These are phyloP conservation scores for Platygyra sinensis DNA, from an alignment of 64 coral and sea anemone genomes.

Conservation along the genomic window DNA sequence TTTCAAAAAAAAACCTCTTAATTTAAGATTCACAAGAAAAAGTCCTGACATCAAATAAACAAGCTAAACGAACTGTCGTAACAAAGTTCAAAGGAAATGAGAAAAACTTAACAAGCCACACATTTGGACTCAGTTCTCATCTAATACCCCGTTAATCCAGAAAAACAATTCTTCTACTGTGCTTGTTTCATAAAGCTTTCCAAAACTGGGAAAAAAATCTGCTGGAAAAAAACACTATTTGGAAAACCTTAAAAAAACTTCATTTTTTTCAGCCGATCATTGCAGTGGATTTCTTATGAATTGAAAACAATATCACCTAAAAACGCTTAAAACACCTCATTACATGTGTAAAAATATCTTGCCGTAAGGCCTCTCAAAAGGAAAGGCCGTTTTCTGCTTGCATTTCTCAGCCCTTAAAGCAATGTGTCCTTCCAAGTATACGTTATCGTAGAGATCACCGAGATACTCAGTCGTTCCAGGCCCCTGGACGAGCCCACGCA, in stretches of 20 bases:
- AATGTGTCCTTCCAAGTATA: constrained; percentile 86
- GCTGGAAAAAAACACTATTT: too few species aligned
- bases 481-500: constrained; percentile 78
- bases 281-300: background rate
- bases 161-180: too few species aligned
- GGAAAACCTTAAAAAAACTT: background rate
- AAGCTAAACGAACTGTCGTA: too few species aligned
- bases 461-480: constrained; percentile 73
- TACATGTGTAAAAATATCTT: constrained; percentile 75
- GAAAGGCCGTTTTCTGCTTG: constrained; percentile 53
- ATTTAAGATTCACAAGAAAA: too few species aligned
- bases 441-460: constrained; percentile 93
- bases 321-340: background rate
- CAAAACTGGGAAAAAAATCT: too few species aligned
- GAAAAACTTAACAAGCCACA: too few species aligned
- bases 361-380: constrained; percentile 84
- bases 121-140: too few species aligned
- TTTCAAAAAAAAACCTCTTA: too few species aligned
- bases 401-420: constrained; percentile 67
- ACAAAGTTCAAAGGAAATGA: too few species aligned
- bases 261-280: background rate
- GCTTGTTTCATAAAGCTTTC: too few species aligned
- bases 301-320: background rate
- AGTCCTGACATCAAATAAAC: too few species aligned
- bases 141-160: too few species aligned